Conservation (phyloP, 1,140 invertebrate genomes). For the Laupala kohalensis region DNA sequence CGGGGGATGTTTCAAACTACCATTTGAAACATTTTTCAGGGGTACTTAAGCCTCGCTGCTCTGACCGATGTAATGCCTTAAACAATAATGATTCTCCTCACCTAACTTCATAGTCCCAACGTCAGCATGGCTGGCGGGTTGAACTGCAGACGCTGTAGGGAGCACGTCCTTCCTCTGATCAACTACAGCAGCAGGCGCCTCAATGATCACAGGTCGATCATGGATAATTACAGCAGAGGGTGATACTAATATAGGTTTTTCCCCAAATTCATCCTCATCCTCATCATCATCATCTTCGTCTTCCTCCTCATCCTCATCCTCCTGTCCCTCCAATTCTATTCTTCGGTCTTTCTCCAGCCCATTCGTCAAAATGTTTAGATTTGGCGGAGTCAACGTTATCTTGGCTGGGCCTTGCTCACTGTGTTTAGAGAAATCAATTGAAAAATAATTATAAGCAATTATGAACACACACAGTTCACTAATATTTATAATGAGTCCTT, state of each 20-base stretch:
- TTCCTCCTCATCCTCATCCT: conserved; percentile 13
- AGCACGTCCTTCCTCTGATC: neutral
- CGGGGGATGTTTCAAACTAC: too few relatives aligned
- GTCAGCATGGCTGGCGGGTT: neutral
- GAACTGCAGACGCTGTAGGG: neutral
- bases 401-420: too few relatives aligned
- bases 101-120: neutral
- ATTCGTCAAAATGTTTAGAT: too few relatives aligned
- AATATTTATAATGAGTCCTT: too few relatives aligned
- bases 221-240: conserved; percentile 2
- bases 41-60: too few relatives aligned
- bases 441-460: too few relatives aligned
- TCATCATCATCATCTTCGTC: conserved; percentile 13
- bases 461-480: too few relatives aligned
- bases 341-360: neutral
- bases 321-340: neutral
- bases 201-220: conserved; percentile 6
- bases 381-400: too few relatives aligned
- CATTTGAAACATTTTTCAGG: too few relatives aligned
- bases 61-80: too few relatives aligned
- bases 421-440: too few relatives aligned
- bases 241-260: neutral
- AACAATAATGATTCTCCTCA: neutral
- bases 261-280: conserved; percentile 7
- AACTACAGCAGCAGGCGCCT: conserved; percentile 1